Evolutionary conservation across 2,888 invertebrate genomes (phyloP), one percentile per base, ranked within the genome.

Genomic region (Teleiodes luculella): DNA sequence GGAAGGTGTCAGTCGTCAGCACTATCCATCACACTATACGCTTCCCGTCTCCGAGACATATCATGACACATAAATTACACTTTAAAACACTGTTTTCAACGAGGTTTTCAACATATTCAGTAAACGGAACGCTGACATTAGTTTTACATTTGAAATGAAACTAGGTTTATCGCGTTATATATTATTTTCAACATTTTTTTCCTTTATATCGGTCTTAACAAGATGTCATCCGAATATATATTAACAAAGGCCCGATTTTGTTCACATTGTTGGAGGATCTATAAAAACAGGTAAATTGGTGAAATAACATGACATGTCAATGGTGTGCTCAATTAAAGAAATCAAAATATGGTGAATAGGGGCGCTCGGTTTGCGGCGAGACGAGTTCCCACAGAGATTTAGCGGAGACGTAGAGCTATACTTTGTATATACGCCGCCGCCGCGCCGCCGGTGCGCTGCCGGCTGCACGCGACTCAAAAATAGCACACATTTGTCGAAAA

Each of bases 331-430:
- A 62, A 65, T 64, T 60, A 62, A 59, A 57, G 56, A 55, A 65
- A 61, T 57, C 59, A 62, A 59, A 69, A 67, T 64, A 62, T 59
- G 60, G 60, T 63, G 63, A 66, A 66, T 61, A 66, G 58, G 63
- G 59, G 63, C 62, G 64, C 31, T 14, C 35, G 20, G 39, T 33
- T 37, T 8, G 55, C 55, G 58, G 54, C 55, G 66, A 69, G 71
- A 80, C 70, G 74, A 73, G 82, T 88, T 89, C 88, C 88, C 89
- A 89, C 88, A 88, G 85, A 86, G 89, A 88, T 89, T 88, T 86
- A 83, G 80, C 79, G 70, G 71, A 75, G 77, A 74, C 75, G 76
- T 70, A 72, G 86, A 85, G 6, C 24, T 24, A 6, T 6, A 24
- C 24, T n/a, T n/a, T n/a, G n/a, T n/a, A n/a, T n/a, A n/a, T n/a